A percentile compares a stretch with the other conserved stretches of the same genome.
These are phyloP conservation scores for Platycheirus albimanus DNA, from an alignment of 2,888 invertebrate species.

Conservation along the genomic window DNA sequence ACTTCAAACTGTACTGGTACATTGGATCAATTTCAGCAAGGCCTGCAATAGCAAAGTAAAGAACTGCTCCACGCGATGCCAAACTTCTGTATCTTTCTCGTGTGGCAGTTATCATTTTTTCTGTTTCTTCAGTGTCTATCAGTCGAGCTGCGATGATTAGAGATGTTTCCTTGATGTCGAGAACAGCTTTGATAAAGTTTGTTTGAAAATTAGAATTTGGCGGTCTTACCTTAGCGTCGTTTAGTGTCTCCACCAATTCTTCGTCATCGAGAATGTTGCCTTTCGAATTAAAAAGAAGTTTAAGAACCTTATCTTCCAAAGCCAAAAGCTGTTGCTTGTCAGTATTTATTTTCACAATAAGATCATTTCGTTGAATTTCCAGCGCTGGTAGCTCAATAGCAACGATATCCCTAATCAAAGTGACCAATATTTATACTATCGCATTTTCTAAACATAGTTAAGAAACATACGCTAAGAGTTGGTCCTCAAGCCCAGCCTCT, in stretches of 20 bases:
- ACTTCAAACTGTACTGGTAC: conserved; percentile 97
- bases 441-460: not conserved
- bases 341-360: conserved; percentile 92
- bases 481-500: conserved; percentile 94
- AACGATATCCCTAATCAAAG: conserved; percentile 86
- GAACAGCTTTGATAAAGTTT: too few species aligned
- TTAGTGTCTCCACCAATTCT: conserved; percentile 91
- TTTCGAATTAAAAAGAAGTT: conserved; percentile 90
- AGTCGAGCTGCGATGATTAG: conserved; percentile 94
- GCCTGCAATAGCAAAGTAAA: conserved; percentile 95
- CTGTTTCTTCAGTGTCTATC: conserved; percentile 93
- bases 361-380: conserved; percentile 90
- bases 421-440: not conserved
- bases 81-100: conserved; percentile 93
- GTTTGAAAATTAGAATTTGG: not conserved
- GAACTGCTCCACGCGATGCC: conserved; percentile 93
- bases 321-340: conserved; percentile 92
- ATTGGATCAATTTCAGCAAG: conserved; percentile 96
- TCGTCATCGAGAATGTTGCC: conserved; percentile 97
- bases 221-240: conserved; percentile 79
- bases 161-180: conserved; percentile 90
- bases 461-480: conserved; percentile 91
- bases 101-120: conserved; percentile 92
- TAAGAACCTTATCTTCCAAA: conserved; percentile 95
- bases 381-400: conserved; percentile 94